Conservation (phyloP, 2,797 vertebrate species). For the Sandelia bainsii region DNA sequence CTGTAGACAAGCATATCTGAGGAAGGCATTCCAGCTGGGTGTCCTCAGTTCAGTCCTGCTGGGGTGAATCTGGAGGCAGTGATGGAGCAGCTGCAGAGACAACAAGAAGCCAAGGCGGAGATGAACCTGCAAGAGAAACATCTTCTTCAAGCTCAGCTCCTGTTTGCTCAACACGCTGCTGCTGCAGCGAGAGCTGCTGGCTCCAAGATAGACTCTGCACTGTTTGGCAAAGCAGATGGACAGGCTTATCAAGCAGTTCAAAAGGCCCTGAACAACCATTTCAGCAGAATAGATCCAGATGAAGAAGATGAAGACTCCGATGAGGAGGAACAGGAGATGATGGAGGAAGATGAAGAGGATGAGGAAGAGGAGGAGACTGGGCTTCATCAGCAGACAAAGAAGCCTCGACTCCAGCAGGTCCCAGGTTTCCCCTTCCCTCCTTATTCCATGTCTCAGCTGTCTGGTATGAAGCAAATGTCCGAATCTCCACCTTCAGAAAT, state of each 20-base stretch:
- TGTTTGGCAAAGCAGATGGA: constrained; percentile 76
- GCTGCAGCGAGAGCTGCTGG: constrained; percentile 81
- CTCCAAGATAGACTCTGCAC: constrained; percentile 63
- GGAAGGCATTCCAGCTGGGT: constrained; percentile 73
- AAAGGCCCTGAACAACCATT: constrained; percentile 76
- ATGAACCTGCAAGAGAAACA: constrained; percentile 92
- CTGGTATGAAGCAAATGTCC: constrained; percentile 59
- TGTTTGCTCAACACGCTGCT: constrained; percentile 89
- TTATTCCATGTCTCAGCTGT: constrained; percentile 61
- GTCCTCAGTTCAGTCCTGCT: constrained; percentile 82
- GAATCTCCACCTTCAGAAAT: constrained; percentile 68
- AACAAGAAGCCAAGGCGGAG: constrained; percentile 87
- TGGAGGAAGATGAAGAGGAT: constrained; percentile 75
- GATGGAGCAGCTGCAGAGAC: constrained; percentile 94
- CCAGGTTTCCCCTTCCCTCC: constrained; percentile 67
- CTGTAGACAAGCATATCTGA: constrained; percentile 78
- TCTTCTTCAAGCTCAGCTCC: constrained; percentile 88
- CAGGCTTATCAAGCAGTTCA: constrained; percentile 70
- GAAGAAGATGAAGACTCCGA: constrained; percentile 72
- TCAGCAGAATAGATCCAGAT: constrained; percentile 67
- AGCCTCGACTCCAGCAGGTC: constrained; percentile 71
- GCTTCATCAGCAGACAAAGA: constrained; percentile 67
- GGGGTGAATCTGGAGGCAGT: constrained; percentile 90
- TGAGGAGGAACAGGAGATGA: constrained; percentile 82
- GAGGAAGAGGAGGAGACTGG: constrained; percentile 81